Evolutionary conservation across 53 echinoderm and acorn worm species (phyloP).

Genomic region (Stichopus horrens): DNA sequence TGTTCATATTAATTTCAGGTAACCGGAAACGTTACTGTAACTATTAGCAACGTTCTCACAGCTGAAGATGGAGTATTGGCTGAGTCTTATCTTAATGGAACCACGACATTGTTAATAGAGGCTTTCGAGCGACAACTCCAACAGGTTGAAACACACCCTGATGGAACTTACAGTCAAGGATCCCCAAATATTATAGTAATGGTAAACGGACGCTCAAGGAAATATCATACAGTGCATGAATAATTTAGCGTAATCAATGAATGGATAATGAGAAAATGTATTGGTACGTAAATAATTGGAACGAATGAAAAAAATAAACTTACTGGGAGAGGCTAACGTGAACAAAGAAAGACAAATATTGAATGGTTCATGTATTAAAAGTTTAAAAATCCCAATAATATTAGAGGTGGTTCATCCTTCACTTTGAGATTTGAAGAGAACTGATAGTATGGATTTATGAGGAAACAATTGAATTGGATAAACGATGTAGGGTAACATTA

Average conservation of each 20-base stretch:
- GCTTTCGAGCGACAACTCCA: slow-evolving; percentile 11
- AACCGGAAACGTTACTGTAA: slow-evolving; percentile 23
- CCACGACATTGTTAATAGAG: slow-evolving; percentile 6
- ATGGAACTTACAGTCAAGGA: not conserved
- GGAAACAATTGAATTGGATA: too few relatives aligned
- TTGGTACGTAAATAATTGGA: not conserved
- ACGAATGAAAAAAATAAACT: not conserved
- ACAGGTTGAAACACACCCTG: not conserved
- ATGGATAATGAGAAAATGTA: not conserved
- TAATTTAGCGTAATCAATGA: too few relatives aligned
- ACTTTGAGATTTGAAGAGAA: too few relatives aligned
- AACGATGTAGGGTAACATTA: too few relatives aligned
- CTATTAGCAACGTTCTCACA: slow-evolving; percentile 25
- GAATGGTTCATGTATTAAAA: too few relatives aligned
- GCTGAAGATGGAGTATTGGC: not conserved
- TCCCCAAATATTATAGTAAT: not conserved
- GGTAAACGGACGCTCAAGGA: not conserved
- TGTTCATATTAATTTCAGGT: slow-evolving; percentile 2
- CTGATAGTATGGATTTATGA: too few relatives aligned
- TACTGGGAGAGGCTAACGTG: not conserved
- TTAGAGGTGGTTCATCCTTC: too few relatives aligned
- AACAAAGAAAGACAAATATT: not conserved
- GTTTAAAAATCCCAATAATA: too few relatives aligned
- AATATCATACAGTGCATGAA: too few relatives aligned
- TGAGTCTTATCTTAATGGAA: slow-evolving; percentile 22